Evolutionary conservation across 2,888 invertebrate genomes (phyloP).

Genomic region (Pelosia muscerda): DNA sequence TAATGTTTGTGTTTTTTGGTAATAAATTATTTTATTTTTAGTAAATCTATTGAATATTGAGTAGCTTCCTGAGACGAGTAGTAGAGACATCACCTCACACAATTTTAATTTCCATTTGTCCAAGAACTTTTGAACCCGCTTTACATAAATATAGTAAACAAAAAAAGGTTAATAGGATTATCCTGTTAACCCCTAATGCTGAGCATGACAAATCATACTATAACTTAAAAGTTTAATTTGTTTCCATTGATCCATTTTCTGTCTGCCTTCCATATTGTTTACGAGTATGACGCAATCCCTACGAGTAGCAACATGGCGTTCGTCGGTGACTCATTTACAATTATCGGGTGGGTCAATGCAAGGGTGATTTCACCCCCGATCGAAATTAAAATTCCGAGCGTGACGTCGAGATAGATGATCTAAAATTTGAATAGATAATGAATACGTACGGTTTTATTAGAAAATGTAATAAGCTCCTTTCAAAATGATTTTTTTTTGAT

Average conservation of each 20-base stretch:
- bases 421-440: slow-evolving; percentile 64
- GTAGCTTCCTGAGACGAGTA: too few relatives aligned
- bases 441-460: slow-evolving; percentile 49
- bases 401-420: slow-evolving; percentile 68
- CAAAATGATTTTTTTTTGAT: slow-evolving; percentile 6
- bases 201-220: not conserved
- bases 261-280: slow-evolving; percentile 20
- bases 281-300: slow-evolving; percentile 21
- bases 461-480: slow-evolving; percentile 43
- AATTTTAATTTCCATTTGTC: too few relatives aligned
- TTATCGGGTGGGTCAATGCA: slow-evolving; percentile 64
- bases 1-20: too few relatives aligned
- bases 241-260: not conserved
- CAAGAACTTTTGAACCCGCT: too few relatives aligned
- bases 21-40: too few relatives aligned
- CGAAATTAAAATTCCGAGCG: slow-evolving; percentile 74
- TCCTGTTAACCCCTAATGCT: too few relatives aligned
- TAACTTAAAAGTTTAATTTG: not conserved
- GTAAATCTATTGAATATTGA: too few relatives aligned
- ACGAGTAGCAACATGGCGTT: slow-evolving; percentile 19
- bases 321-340: slow-evolving; percentile 68
- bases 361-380: slow-evolving; percentile 63
- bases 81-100: too few relatives aligned
- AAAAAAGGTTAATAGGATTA: too few relatives aligned
- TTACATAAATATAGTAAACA: too few relatives aligned